A percentile compares a stretch with the other conserved stretches of the same genome.
Conservation (phyloP, 2,797 vertebrate species). For the Acestrorhynchus altus region DNA sequence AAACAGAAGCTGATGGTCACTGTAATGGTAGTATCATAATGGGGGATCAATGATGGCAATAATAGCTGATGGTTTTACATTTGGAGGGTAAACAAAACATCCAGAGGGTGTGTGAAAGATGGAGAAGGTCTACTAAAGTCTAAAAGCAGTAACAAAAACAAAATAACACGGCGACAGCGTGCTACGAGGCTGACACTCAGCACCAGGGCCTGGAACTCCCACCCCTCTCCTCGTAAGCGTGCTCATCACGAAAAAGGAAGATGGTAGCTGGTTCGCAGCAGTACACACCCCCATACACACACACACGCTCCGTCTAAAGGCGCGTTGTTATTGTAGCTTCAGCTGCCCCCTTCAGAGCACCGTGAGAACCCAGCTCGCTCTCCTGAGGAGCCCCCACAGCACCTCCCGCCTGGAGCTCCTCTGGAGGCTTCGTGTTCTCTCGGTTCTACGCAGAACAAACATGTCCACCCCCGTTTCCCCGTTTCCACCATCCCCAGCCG, state of each 20-base stretch:
- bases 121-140: too few species aligned
- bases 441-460: slow-evolving; percentile 77
- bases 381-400: too few species aligned
- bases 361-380: too few species aligned
- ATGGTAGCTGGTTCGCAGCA: slow-evolving; percentile 80
- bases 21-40: neutral
- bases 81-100: too few species aligned
- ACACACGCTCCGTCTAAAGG: slow-evolving; percentile 72
- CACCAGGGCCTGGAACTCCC: slow-evolving; percentile 49
- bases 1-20: neutral
- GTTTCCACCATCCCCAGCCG: slow-evolving; percentile 85
- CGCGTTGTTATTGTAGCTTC: slow-evolving; percentile 51
- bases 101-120: too few species aligned
- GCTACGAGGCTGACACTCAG: slow-evolving; percentile 16
- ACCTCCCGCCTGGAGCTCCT: too few species aligned
- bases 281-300: slow-evolving; percentile 79
- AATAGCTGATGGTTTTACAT: too few species aligned
- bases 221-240: slow-evolving; percentile 77
- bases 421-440: too few species aligned
- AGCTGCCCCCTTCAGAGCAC: slow-evolving; percentile 12
- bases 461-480: slow-evolving; percentile 86
- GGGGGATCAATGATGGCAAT: too few species aligned
- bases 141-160: too few species aligned
- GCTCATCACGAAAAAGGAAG: slow-evolving; percentile 79
- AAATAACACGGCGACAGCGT: too few species aligned